Conservation (phyloP, 2,888 invertebrate species). For the Caenorhabditis macrosperma region DNA sequence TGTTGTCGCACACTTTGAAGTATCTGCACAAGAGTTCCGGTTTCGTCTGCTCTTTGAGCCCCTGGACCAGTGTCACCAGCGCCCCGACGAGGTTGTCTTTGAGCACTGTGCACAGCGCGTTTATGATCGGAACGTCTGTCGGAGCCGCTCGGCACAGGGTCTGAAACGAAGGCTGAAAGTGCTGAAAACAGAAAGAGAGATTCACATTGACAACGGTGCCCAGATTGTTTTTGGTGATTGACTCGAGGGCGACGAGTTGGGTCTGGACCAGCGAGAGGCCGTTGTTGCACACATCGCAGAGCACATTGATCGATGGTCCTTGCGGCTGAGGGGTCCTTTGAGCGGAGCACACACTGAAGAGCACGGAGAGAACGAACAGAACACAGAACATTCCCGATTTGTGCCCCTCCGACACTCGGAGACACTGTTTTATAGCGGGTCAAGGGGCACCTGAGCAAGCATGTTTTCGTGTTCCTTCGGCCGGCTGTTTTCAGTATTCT, state of each 20-base stretch:
- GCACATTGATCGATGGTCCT: conserved; percentile 7
- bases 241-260: conserved; percentile 28
- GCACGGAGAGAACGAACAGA: not conserved
- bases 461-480: conserved; percentile 40
- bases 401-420: not conserved
- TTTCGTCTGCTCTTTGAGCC: conserved; percentile 29
- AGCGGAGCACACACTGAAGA: not conserved
- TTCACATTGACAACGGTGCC: conserved; percentile 17
- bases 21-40: conserved; percentile 33
- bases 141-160: conserved; percentile 34
- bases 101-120: conserved; percentile 39
- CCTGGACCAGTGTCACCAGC: conserved; percentile 33
- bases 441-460: conserved; percentile 27
- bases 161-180: not conserved
- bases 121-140: conserved; percentile 38
- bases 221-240: conserved; percentile 18
- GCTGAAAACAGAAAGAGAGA: not conserved
- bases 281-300: conserved; percentile 28
- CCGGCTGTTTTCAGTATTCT: not conserved
- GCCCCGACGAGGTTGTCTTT: conserved; percentile 40
- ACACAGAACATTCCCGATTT: not conserved
- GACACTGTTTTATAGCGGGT: conserved; percentile 14
- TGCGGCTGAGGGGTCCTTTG: not conserved
- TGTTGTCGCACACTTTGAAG: conserved; percentile 5
- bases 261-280: conserved; percentile 31